A percentile compares a stretch with the other conserved stretches of the same genome.
These are phyloP conservation scores for Etheostoma perlongum DNA, from an alignment of 2,797 vertebrate species.

Conservation along the genomic window DNA sequence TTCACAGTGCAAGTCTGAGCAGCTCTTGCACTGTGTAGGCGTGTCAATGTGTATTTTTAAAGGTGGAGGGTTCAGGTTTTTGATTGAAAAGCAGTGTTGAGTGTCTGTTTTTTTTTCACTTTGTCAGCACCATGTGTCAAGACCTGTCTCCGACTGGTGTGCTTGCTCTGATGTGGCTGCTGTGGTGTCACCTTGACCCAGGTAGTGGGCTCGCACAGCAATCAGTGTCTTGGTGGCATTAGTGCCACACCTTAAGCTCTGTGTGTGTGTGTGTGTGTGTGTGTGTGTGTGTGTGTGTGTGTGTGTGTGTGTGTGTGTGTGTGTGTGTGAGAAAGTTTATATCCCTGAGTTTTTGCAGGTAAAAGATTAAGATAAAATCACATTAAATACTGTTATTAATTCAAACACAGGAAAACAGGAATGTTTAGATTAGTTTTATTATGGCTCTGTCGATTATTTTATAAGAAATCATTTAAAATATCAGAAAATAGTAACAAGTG, in stretches of 20 bases:
- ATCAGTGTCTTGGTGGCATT: conserved; percentile 35
- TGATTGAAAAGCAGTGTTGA: conserved; percentile 47
- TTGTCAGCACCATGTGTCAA: conserved; percentile 52
- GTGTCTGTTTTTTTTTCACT: conserved; percentile 41
- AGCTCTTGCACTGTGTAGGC: conserved; percentile 38
- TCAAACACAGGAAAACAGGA: not conserved
- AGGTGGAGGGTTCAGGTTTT: conserved; percentile 62
- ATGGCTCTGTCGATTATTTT: not conserved
- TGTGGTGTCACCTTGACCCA: conserved; percentile 70
- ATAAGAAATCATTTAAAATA: not conserved
- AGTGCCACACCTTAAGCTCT: conserved; percentile 65
- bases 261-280: conserved; percentile 35
- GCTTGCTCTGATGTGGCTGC: conserved; percentile 44
- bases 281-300: conserved; percentile 24
- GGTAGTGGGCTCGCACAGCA: conserved; percentile 45
- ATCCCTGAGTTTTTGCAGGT: not conserved
- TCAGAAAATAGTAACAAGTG: too few relatives aligned
- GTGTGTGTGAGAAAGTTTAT: not conserved
- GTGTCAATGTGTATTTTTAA: conserved; percentile 43
- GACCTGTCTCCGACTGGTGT: conserved; percentile 33
- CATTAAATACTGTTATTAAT: not conserved
- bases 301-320: conserved; percentile 18
- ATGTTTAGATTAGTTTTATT: not conserved
- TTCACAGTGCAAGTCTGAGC: conserved; percentile 48
- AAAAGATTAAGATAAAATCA: not conserved